phyloP scores from a whole-genome alignment of 2,113 vertebrate genomes.

The Thalassoma bifasciatum region DNA sequence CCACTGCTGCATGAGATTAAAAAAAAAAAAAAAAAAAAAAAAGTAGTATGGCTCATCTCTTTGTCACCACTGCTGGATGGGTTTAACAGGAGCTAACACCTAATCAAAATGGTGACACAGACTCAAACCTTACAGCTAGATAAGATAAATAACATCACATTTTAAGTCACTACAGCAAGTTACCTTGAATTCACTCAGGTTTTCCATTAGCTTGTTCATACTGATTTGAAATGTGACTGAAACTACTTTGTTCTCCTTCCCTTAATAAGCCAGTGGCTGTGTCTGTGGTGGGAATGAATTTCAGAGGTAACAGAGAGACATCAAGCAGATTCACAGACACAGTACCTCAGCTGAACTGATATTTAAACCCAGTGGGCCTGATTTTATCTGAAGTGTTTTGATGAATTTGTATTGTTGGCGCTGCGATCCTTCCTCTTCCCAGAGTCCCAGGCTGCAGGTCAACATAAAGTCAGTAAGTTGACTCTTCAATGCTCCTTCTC shows the following conservation, averaged over 20 bases:
- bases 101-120: background rate
- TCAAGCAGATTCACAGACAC: conserved; percentile 10
- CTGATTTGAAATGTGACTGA: conserved; percentile 20
- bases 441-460: conserved; percentile 10
- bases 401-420: conserved; percentile 35
- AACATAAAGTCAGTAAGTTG: conserved; percentile 10
- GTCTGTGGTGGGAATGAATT: conserved; percentile 10
- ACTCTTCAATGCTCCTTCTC: conserved; percentile 22
- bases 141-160: background rate
- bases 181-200: background rate
- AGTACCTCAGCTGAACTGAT: background rate
- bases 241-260: conserved; percentile 15
- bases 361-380: background rate
- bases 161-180: background rate
- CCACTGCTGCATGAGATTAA: background rate
- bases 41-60: no score
- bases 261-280: conserved; percentile 18
- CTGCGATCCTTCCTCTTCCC: background rate
- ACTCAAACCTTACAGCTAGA: background rate
- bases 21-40: no score
- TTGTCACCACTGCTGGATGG: background rate
- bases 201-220: background rate
- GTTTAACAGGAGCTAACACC: background rate
- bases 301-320: conserved; percentile 28
- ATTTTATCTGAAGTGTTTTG: conserved; percentile 30